Evolutionary conservation across 2,797 vertebrate species (phyloP).

Genomic region (Mormyrops attenuatus): DNA sequence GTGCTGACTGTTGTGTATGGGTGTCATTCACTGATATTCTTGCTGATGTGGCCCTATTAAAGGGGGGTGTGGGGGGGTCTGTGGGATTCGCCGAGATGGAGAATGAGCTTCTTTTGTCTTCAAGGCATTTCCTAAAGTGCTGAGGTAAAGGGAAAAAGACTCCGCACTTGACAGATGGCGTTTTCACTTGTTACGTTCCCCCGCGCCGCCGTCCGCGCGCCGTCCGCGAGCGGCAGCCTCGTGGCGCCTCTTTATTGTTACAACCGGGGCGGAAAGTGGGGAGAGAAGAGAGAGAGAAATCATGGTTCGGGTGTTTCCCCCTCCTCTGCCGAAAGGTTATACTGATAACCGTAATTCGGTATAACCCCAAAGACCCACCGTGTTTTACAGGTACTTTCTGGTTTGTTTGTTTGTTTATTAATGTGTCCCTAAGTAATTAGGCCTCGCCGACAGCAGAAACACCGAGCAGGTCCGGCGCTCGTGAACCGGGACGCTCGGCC

Average conservation of each 20-base stretch:
- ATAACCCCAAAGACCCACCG: background rate
- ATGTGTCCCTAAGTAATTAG: background rate
- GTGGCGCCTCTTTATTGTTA: background rate
- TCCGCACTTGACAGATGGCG: slow-evolving; percentile 66
- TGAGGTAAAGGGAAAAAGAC: slow-evolving; percentile 60
- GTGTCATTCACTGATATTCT: slow-evolving; percentile 34
- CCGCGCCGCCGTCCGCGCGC: slow-evolving; percentile 4
- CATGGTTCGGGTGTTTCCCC: background rate
- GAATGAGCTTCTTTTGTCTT: slow-evolving; percentile 70
- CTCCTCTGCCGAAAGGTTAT: background rate
- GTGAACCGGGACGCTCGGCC: background rate
- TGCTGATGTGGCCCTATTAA: slow-evolving; percentile 21
- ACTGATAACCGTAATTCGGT: background rate
- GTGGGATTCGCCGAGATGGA: slow-evolving; percentile 42
- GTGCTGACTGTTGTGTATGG: slow-evolving; percentile 67
- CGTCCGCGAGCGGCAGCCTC: background rate
- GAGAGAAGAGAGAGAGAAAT: too few species aligned
- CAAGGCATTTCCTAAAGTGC: slow-evolving; percentile 68
- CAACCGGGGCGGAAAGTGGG: background rate
- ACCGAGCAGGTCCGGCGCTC: background rate
- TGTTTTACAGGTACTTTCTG: background rate
- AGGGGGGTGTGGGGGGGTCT: background rate
- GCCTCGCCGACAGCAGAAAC: background rate
- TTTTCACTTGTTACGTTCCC: slow-evolving; percentile 70
- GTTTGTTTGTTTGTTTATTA: background rate